Base-by-base conservation (phyloP, 1,140 invertebrate genomes). In the Drosophila tropicalis region DNA sequence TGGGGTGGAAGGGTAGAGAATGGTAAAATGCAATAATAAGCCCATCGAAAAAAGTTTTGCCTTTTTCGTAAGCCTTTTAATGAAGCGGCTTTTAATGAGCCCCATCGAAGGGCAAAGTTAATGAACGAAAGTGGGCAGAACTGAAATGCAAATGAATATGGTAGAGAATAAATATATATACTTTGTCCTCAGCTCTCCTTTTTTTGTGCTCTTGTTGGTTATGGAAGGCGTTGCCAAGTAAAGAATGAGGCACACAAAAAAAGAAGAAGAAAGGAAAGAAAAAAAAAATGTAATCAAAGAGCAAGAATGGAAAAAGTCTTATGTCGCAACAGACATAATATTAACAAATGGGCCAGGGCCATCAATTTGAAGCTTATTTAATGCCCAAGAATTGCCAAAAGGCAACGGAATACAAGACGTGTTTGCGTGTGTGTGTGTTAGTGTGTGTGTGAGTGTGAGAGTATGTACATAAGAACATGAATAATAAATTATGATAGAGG, bases 351-450 rank as follows among this genome's bases (percentile, higher is more conserved):
- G 76, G 76, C 80, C 64, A 51, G 41, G 79, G 80, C 70, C 83
- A 87, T 87, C 83, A 87, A 87, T 87, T 89, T 89, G 56, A 47
- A 81, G 84, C 83, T 87, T 87, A 87, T 89, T 86, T 86, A 89
- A 86, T 87, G 82, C 57, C 67, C 67, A 60, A 79, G 83, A 72
- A 78, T 78, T 86, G 81, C 65, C 70, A 70, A 67, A 61, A 62
- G 54, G 51, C 54, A 58, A 41, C 19, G 15, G 39, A 29, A 56
- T 41, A 47, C 57, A 32, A 74, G 66, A 73, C 66, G 67, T 57
- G 62, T 40, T 15, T 61, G 12, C 4, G 6, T 39, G 39, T 44
- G 39, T n/a, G 25, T 4, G 25, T 25, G 60, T 22, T 56, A 44
- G 64, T 74, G 64, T 76, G 64, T 54, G 36, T 62, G 51, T 47